Percentiles rank a stretch among this genome's conserved stretches.
These are phyloP conservation scores for Calliopsis andreniformis DNA, from an alignment of 1,140 invertebrate species.

Conservation along the genomic window DNA sequence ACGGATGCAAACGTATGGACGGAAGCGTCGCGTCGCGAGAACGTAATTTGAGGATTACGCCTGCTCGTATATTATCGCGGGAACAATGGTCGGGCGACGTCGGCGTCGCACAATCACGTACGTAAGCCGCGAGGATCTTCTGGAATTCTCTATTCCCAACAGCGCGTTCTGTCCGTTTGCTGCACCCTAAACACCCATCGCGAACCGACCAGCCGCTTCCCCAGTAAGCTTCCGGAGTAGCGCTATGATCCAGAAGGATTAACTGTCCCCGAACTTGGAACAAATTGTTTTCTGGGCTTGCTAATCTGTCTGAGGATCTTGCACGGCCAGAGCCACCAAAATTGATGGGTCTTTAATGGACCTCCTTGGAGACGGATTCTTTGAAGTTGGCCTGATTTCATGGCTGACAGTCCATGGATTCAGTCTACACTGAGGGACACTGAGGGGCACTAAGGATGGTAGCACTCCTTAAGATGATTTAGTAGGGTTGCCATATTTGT, in stretches of 20 bases:
- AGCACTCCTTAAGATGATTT: no score
- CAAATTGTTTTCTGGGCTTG: slow-evolving; percentile 47
- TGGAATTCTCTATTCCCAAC: slow-evolving; percentile 53
- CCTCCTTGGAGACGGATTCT: no score
- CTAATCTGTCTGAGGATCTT: no score
- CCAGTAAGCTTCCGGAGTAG: slow-evolving; percentile 53
- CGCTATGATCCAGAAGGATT: slow-evolving; percentile 59
- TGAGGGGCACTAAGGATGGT: no score
- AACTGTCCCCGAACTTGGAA: slow-evolving; percentile 49
- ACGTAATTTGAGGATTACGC: slow-evolving; percentile 73
- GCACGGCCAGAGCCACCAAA: no score
- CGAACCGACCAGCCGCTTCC: slow-evolving; percentile 13
- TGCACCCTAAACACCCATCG: slow-evolving; percentile 31
- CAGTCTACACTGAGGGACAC: no score
- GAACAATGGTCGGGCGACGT: slow-evolving; percentile 65
- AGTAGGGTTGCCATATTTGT: no score
- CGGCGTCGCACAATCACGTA: slow-evolving; percentile 69
- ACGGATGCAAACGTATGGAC: slow-evolving; percentile 53
- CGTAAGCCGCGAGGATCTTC: slow-evolving; percentile 71
- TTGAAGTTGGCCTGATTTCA: no score
- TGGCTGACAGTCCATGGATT: no score
- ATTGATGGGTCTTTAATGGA: no score
- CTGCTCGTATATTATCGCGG: slow-evolving; percentile 66
- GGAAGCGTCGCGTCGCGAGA: slow-evolving; percentile 60
- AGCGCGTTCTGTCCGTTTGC: slow-evolving; percentile 1